Conservation (phyloP, 2,113 vertebrate genomes). For the Triplophysa rosa region DNA sequence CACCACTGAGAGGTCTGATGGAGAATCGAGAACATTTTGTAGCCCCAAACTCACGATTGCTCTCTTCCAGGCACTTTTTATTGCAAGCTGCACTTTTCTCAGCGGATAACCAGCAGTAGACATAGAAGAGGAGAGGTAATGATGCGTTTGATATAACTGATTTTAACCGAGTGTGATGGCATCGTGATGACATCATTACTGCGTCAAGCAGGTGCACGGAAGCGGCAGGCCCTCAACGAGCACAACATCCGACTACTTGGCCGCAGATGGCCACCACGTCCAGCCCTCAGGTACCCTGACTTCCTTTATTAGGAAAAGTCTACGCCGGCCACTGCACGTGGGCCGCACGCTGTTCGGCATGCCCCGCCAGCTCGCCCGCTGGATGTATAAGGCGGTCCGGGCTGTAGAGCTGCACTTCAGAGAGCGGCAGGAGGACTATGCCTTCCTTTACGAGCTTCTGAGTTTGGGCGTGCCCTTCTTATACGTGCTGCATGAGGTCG, state of each 20-base stretch:
- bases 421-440: conserved; percentile 85
- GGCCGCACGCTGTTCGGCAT: conserved; percentile 78
- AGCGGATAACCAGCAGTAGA: conserved; percentile 74
- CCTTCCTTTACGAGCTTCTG: conserved; percentile 88
- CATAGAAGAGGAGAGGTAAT: conserved; percentile 65
- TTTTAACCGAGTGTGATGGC: background rate
- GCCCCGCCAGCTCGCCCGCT: conserved; percentile 77
- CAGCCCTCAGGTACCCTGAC: conserved; percentile 89
- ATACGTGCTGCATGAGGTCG: conserved; percentile 82
- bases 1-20: too few species aligned
- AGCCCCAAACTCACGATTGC: background rate
- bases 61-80: conserved; percentile 86
- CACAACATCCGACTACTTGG: conserved; percentile 60
- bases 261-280: conserved; percentile 69
- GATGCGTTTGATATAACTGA: too few species aligned
- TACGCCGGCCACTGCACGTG: conserved; percentile 82
- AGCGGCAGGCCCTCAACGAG: conserved; percentile 52
- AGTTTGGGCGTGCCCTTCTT: conserved; percentile 88
- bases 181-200: background rate
- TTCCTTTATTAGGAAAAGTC: conserved; percentile 83
- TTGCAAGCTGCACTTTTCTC: conserved; percentile 90
- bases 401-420: conserved; percentile 79
- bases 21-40: background rate
- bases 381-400: conserved; percentile 77
- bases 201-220: conserved; percentile 49